phyloP scores from a whole-genome alignment of 2,888 invertebrate species.

The Alcis repandata region DNA sequence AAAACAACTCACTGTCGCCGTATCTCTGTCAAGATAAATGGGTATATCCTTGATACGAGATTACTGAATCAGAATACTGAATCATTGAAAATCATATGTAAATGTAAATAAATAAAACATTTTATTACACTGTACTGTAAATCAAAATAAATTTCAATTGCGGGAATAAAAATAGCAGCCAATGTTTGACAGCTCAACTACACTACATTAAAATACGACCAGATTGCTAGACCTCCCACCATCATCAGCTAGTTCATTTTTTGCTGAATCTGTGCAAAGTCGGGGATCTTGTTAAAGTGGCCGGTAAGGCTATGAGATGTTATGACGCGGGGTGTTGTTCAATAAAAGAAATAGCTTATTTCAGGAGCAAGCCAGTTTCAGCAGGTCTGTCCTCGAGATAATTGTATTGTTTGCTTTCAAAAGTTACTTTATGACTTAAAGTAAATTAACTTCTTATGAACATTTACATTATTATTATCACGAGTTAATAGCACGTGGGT shows the following conservation, averaged over 20 bases:
- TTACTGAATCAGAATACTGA: not conserved
- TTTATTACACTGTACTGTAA: not conserved
- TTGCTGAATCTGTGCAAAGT: conserved; percentile 8
- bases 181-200: conserved; percentile 46
- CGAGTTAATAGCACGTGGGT: no score
- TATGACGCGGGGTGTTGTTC: conserved; percentile 46
- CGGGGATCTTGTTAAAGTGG: conserved; percentile 37
- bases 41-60: not conserved
- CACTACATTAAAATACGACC: conserved; percentile 45
- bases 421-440: conserved; percentile 4
- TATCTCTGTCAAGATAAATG: no score
- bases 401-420: conserved; percentile 45
- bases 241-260: not conserved
- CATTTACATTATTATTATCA: no score
- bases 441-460: no score
- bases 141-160: conserved; percentile 40
- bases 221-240: conserved; percentile 36
- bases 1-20: no score
- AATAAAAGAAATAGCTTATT: conserved; percentile 36
- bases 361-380: conserved; percentile 59
- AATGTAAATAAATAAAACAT: not conserved
- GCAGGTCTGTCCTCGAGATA: conserved; percentile 40
- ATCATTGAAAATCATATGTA: not conserved
- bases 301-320: conserved; percentile 17
- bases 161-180: conserved; percentile 45